Evolutionary conservation across 2,113 vertebrate genomes (phyloP).

Genomic region (Patagioenas fasciata): DNA sequence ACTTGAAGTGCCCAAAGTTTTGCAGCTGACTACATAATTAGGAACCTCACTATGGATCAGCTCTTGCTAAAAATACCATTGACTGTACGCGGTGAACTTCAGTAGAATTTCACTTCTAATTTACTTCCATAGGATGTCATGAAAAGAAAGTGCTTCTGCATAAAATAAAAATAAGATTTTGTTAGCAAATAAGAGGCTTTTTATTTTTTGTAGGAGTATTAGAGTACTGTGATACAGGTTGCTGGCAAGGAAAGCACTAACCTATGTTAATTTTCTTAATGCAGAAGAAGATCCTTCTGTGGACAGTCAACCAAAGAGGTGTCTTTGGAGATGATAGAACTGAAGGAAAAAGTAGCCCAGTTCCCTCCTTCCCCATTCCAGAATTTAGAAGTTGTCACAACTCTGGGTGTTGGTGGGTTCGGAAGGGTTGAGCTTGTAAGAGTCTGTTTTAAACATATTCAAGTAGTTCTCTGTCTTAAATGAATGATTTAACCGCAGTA

Average conservation of each 20-base stretch:
- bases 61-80: neutral
- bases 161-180: neutral
- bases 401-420: slow-evolving; percentile 93
- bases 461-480: neutral
- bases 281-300: slow-evolving; percentile 72
- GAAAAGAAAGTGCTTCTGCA: neutral
- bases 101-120: neutral
- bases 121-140: neutral
- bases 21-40: neutral
- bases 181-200: neutral
- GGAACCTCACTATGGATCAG: neutral
- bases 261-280: slow-evolving; percentile 7
- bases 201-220: neutral
- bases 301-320: slow-evolving; percentile 67
- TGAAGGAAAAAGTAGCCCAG: slow-evolving; percentile 82
- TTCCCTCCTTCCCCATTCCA: slow-evolving; percentile 83
- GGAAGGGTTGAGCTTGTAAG: slow-evolving; percentile 96
- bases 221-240: neutral
- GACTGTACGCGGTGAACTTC: neutral
- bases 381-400: slow-evolving; percentile 86
- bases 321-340: slow-evolving; percentile 79
- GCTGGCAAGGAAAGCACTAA: neutral
- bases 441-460: slow-evolving; percentile 70
- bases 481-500: neutral
- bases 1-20: neutral